phyloP scores from a whole-genome alignment of 1,140 invertebrate species.

The Drosophila nigrodunni region DNA sequence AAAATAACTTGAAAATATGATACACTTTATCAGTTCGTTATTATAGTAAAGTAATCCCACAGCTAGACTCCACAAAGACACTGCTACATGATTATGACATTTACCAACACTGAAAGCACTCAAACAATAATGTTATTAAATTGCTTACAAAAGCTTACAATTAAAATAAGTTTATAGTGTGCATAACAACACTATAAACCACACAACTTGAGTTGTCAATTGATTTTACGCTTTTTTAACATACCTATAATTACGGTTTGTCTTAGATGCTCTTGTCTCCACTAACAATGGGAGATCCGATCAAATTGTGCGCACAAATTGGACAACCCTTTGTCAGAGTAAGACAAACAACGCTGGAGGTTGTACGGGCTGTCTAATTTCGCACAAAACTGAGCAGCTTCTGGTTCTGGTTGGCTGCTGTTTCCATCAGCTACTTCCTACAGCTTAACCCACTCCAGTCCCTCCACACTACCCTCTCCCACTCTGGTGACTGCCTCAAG shows the following conservation, averaged over 20 bases:
- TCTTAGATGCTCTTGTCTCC: too few relatives aligned
- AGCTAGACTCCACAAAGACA: too few relatives aligned
- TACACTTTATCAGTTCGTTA: background rate
- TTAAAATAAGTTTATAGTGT: too few relatives aligned
- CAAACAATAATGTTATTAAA: too few relatives aligned
- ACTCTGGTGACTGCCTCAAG: constrained; percentile 19
- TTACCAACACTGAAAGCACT: background rate
- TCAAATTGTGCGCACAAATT: background rate
- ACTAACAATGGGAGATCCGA: too few relatives aligned
- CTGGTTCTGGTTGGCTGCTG: constrained; percentile 19
- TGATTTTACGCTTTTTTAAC: too few relatives aligned
- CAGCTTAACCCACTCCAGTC: background rate
- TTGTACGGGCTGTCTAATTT: constrained; percentile 72
- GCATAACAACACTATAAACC: too few relatives aligned
- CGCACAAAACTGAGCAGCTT: constrained; percentile 63
- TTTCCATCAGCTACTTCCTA: background rate
- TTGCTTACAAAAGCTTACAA: too few relatives aligned
- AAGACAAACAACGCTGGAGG: constrained; percentile 38
- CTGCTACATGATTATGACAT: background rate
- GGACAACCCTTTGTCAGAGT: background rate
- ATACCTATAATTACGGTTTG: too few relatives aligned
- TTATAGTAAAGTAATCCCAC: background rate
- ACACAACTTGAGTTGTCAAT: too few relatives aligned
- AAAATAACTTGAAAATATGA: constrained; percentile 6
- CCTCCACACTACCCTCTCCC: too few relatives aligned